Base-by-base conservation (phyloP, 2,797 vertebrate genomes). In the Crenichthys baileyi region DNA sequence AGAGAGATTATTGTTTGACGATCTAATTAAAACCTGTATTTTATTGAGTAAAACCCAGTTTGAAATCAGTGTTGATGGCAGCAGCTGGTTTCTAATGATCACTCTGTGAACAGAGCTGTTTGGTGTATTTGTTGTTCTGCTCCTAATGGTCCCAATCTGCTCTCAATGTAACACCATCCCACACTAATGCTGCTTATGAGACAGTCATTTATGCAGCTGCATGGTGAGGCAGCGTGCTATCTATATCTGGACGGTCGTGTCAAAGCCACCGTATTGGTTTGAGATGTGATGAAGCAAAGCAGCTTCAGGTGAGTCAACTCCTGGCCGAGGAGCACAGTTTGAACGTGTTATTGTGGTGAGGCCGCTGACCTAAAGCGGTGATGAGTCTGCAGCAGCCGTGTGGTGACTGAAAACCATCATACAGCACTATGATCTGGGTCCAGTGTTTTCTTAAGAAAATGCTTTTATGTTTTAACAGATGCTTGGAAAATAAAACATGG, bases 91-190 rank as follows among this genome's bases (percentile, higher is more conserved):
- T 48, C 46, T 48, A 48, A 9, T 48, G 46, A 1, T 48, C 1
- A 31, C 31, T 31, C 31, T 3, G 31, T 31, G 31, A 31, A 50
- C 18, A 2, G 24, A 51, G 31, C 58, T 55, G 39, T 29, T 50
- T 72, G 73, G 1, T 72, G 8, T 72, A 2, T 86, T 90, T 87
- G 67, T 79, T 90, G 29, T 72, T 24, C 16, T n/a, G 72, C 70
- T 80, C 56, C 44, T 16, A 9, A 1, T 67, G 48, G 76, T 63
- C 48, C 77, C 87, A 83, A 70, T 74, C 87, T 83, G 79, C 70
- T 73, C 46, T 44, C 44, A 53, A 41, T 76, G 74, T 61, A 73
- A 58, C 72, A 73, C 48, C n/a, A 11, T 85, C 81, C 77, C 82
- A 86, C 86, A 75, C 75, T 44, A 16, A 73, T 75, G 70, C 81